Base-by-base conservation (phyloP, 1,140 invertebrate genomes). In the Drosophila azteca region DNA sequence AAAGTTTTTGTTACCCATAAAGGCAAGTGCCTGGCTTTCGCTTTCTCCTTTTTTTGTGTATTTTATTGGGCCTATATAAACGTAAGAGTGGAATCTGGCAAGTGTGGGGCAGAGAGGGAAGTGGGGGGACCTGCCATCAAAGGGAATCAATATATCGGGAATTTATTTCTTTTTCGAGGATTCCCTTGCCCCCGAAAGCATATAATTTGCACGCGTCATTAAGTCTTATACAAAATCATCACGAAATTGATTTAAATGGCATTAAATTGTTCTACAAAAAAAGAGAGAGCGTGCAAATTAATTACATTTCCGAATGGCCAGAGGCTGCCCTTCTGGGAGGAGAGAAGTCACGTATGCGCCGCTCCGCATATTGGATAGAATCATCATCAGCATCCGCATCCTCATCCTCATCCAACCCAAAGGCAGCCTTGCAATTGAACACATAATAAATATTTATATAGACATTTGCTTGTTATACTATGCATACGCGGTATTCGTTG, bases 371-470 rank as follows among this genome's bases (percentile, higher is more conserved):
- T 60, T 29, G 13, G 13, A 6, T 9, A 13, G 13, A 35, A 3
- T 11, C 3, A 35, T 26, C 24, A 45, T 41, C 22, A n/a, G n/a
- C n/a, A n/a, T n/a, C n/a, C n/a, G n/a, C n/a, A 9, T 6, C 44
- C 17, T 20, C 4, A 50, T 59, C 54, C 17, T 31, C 31, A 35
- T 15, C 41, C 45, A 24, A 44, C 17, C 49, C n/a, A 24, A 29
- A 70, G 71, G 76, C 77, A 61, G 57, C 69, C 66, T 54, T 76
- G 75, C 82, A 75, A 81, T 85, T 67, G 78, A 85, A 78, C 60
- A 68, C 57, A 85, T 80, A 82, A 87, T 78, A 87, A 87, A 87
- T 87, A 87, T 88, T 87, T 85, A 87, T 81, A 70, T 65, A 75
- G 82, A 79, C 67, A 68, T 75, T 68, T 58, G 43, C 55, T 48